Percentiles rank a stretch among this genome's conserved stretches.
Evolutionary conservation across 2,113 vertebrate genomes (phyloP).

Genomic region (Leptocoma aspasia): DNA sequence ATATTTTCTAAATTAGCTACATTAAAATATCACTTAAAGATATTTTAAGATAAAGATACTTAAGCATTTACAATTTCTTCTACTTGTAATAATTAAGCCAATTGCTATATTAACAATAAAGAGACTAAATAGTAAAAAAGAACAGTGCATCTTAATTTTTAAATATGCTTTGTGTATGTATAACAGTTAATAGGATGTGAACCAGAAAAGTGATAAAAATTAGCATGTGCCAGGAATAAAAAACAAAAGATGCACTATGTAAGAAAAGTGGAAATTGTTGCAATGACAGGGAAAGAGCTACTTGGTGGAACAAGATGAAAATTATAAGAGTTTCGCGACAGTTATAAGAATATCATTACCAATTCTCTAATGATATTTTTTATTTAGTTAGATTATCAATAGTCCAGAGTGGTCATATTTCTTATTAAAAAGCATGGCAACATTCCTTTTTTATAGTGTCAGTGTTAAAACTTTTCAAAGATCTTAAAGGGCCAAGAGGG

Average conservation of each 20-base stretch:
- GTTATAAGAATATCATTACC: not conserved
- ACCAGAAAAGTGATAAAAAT: not conserved
- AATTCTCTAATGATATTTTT: not conserved
- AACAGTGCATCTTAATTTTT: not conserved
- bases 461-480: not conserved
- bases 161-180: not conserved
- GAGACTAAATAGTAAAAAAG: not conserved
- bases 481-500: not conserved
- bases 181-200: not conserved
- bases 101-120: not conserved
- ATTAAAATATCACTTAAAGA: not conserved
- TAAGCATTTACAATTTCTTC: not conserved
- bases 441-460: not conserved
- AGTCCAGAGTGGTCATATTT: not conserved
- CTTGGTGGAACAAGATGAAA: not conserved
- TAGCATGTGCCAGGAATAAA: not conserved
- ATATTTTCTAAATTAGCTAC: not conserved
- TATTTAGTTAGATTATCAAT: not conserved
- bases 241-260: accelerated
- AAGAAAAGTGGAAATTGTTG: not conserved
- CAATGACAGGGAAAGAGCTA: not conserved
- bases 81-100: not conserved
- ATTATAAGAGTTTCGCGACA: not conserved
- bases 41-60: not conserved
- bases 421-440: not conserved